phyloP scores from a whole-genome alignment of 2,888 invertebrate genomes.

The Galerucella pusilla region DNA sequence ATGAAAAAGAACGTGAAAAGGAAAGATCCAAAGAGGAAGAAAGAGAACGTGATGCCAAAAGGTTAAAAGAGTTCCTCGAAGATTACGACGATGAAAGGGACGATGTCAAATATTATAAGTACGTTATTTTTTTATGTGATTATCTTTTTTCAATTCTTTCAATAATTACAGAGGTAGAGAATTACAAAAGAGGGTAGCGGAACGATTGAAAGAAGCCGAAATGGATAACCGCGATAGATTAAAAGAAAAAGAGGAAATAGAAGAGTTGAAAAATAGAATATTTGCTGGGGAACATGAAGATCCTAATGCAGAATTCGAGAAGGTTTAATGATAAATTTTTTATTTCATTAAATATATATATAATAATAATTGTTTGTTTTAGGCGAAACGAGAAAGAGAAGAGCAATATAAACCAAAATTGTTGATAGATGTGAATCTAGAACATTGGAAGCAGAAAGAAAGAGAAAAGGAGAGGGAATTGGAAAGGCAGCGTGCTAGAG shows the following conservation, averaged over 20 bases:
- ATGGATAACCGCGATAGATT: conserved; percentile 89
- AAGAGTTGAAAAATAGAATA: conserved; percentile 82
- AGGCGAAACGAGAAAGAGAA: conserved; percentile 80
- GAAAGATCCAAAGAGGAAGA: conserved; percentile 88
- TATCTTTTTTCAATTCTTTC: background rate
- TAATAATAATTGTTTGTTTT: conserved; percentile 33
- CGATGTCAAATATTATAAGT: conserved; percentile 97
- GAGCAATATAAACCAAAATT: conserved; percentile 87
- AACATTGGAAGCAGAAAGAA: conserved; percentile 71
- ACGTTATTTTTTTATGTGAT: conserved; percentile 51
- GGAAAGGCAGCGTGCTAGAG: conserved; percentile 69
- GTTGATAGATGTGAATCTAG: conserved; percentile 77
- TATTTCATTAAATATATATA: background rate
- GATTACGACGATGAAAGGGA: conserved; percentile 99
- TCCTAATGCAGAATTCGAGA: conserved; percentile 74
- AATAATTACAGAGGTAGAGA: conserved; percentile 77
- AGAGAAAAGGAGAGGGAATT: conserved; percentile 69
- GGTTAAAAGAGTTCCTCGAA: conserved; percentile 96
- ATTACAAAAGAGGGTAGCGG: conserved; percentile 88
- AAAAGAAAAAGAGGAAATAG: conserved; percentile 89
- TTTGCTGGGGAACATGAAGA: conserved; percentile 75
- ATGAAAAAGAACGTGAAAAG: conserved; percentile 87
- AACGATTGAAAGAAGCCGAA: conserved; percentile 94
- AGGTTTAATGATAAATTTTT: conserved; percentile 62
- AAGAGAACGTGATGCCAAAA: conserved; percentile 89